Conservation (phyloP, 2,113 vertebrate genomes). For the Phoenicopterus ruber region DNA sequence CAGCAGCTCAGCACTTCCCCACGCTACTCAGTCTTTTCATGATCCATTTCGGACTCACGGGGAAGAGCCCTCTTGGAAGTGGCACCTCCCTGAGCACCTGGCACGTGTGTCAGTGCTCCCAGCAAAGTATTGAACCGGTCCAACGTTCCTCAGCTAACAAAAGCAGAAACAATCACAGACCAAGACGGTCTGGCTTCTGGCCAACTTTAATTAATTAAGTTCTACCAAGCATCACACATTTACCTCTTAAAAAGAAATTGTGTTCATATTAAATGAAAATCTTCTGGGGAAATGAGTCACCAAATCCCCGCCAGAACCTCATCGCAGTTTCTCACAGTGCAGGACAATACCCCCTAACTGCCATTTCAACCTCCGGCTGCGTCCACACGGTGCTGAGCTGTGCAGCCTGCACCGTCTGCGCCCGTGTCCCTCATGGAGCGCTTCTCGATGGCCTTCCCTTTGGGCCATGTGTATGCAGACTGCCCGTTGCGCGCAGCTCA, state of each 20-base stretch:
- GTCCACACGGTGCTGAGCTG: background rate
- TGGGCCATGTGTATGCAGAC: background rate
- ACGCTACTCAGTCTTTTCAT: background rate
- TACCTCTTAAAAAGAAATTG: background rate
- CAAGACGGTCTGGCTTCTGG: background rate
- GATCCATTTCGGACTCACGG: background rate
- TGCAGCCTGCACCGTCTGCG: background rate
- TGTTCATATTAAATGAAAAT: background rate
- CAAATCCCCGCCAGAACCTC: background rate
- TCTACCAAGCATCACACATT: background rate
- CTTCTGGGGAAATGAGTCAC: background rate
- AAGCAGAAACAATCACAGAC: background rate
- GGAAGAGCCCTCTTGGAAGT: background rate
- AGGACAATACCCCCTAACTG: background rate
- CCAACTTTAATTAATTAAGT: slow-evolving; percentile 27
- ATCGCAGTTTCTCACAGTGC: background rate
- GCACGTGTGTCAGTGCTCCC: background rate
- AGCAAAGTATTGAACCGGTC: background rate
- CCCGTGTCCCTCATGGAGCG: fast-evolving
- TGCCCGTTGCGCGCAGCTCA: background rate
- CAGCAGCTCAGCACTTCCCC: background rate
- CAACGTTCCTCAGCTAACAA: background rate
- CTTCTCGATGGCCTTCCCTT: background rate
- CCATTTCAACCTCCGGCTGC: background rate
- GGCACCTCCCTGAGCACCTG: background rate